phyloP scores from a whole-genome alignment of 2,797 vertebrate species.

The Mormyrus hasselquistii region DNA sequence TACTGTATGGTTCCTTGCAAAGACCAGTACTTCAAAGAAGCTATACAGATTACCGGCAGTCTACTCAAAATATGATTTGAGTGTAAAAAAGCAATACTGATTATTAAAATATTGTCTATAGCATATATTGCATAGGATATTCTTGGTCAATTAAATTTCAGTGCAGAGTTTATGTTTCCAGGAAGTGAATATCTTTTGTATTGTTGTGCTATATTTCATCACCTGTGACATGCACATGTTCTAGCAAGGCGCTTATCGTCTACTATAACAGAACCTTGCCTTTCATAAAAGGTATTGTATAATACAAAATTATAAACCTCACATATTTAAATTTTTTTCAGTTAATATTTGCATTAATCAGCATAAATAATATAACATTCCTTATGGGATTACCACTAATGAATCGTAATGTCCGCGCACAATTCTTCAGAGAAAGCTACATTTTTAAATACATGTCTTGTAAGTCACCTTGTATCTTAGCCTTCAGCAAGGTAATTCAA shows the following conservation, averaged over 20 bases:
- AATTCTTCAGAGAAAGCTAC: slow-evolving; percentile 55
- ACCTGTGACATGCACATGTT: background rate
- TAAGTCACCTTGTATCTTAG: slow-evolving; percentile 49
- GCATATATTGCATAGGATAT: background rate
- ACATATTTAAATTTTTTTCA: background rate
- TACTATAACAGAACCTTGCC: background rate
- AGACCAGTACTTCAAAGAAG: background rate
- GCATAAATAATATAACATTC: slow-evolving; percentile 61
- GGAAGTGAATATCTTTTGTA: background rate
- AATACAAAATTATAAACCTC: background rate
- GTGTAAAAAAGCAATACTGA: background rate
- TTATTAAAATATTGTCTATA: background rate
- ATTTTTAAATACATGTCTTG: slow-evolving; percentile 55
- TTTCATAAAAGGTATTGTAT: background rate
- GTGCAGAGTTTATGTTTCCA: background rate
- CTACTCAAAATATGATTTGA: background rate
- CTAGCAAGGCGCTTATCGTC: background rate
- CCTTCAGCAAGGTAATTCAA: slow-evolving; percentile 64
- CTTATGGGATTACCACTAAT: slow-evolving; percentile 40
- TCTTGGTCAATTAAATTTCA: background rate
- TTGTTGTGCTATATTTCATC: background rate
- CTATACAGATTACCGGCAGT: background rate
- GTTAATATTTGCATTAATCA: slow-evolving; percentile 31
- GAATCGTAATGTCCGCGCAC: slow-evolving; percentile 57
- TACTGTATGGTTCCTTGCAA: background rate